Percentiles rank a stretch among this genome's conserved stretches.
phyloP scores from a whole-genome alignment of 2,113 vertebrate species.

The Corythornis cristatus region DNA sequence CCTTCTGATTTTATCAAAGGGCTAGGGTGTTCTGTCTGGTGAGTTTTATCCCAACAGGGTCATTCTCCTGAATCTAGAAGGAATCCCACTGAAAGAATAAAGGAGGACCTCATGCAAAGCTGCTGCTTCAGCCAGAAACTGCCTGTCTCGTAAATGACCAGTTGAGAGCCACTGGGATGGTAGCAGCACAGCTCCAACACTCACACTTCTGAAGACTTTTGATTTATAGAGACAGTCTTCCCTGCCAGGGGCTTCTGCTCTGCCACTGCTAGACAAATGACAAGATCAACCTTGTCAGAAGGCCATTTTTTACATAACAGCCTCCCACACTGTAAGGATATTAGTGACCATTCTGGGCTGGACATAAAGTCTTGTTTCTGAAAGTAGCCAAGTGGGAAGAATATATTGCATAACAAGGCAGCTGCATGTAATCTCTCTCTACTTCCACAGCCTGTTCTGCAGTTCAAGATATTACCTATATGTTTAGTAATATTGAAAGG shows the following conservation, averaged over 20 bases:
- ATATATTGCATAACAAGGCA: not conserved
- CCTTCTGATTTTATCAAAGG: not conserved
- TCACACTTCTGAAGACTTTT: not conserved
- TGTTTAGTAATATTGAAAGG: not conserved
- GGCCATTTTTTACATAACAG: not conserved
- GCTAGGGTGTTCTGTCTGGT: not conserved
- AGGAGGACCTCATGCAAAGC: not conserved
- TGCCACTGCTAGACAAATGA: not conserved
- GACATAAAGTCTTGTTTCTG: not conserved
- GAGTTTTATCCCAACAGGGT: not conserved
- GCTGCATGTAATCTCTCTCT: not conserved
- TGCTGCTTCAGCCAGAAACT: not conserved
- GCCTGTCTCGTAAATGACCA: not conserved
- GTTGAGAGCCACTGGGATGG: not conserved
- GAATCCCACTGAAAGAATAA: not conserved
- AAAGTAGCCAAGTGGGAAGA: not conserved
- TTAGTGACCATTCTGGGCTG: not conserved
- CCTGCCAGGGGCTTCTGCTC: not conserved
- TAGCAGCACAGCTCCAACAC: not conserved
- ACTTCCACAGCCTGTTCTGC: not conserved
- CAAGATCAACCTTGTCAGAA: not conserved
- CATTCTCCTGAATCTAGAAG: not conserved
- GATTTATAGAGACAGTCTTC: not conserved
- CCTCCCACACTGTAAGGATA: not conserved
- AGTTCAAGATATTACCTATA: not conserved